Percentiles rank a stretch among this genome's conserved stretches.
These are phyloP conservation scores for Ditula angustiorana DNA, from an alignment of 2,888 invertebrate genomes.

Conservation along the genomic window DNA sequence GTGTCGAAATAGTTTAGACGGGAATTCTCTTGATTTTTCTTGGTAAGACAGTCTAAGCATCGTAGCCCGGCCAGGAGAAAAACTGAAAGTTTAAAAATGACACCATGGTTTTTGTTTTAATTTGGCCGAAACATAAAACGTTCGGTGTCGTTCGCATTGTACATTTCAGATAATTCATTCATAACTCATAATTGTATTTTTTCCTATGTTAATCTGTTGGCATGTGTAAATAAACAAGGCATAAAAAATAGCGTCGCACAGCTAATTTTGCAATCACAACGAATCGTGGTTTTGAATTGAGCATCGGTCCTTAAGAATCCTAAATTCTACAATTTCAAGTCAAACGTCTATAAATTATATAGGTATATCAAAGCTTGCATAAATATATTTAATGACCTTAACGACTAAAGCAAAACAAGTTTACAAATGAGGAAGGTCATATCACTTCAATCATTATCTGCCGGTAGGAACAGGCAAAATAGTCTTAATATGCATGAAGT, in stretches of 20 bases:
- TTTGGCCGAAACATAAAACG: too few species aligned
- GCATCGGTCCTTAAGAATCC: too few species aligned
- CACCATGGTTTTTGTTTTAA: too few species aligned
- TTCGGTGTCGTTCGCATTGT: too few species aligned
- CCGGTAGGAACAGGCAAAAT: neutral
- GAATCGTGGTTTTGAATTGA: too few species aligned
- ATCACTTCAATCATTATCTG: conserved; percentile 22
- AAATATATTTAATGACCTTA: neutral
- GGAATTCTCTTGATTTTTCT: conserved; percentile 47
- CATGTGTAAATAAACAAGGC: too few species aligned
- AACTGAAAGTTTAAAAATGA: conserved; percentile 51
- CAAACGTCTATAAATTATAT: neutral
- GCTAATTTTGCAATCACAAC: too few species aligned
- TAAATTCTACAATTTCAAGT: neutral
- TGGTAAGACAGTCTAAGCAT: conserved; percentile 52
- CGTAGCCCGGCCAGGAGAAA: conserved; percentile 53
- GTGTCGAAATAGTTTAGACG: conserved; percentile 85
- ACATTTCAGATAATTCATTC: too few species aligned
- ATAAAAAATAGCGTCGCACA: too few species aligned
- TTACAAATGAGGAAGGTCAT: conserved; percentile 21
- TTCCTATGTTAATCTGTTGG: too few species aligned
- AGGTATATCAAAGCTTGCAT: neutral
- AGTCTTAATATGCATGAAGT: neutral
- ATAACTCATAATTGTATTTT: too few species aligned
- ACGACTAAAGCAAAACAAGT: conserved; percentile 7